A percentile compares a stretch with the other conserved stretches of the same genome.
Conservation (phyloP, 2,113 vertebrate genomes). For the Dasyurus viverrinus region DNA sequence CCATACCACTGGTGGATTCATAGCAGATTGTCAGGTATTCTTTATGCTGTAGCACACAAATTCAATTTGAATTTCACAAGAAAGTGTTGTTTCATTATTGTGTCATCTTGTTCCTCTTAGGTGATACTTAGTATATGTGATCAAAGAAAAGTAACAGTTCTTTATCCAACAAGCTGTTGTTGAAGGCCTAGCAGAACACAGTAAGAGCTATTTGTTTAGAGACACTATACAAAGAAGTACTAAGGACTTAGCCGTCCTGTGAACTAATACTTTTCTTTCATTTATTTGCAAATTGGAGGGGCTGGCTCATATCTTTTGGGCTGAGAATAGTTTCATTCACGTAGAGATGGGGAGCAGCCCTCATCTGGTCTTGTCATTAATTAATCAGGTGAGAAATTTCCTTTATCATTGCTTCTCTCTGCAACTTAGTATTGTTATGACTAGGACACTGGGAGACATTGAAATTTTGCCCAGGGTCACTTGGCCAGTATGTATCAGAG, state of each 20-base stretch:
- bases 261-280: not conserved
- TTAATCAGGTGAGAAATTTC: not conserved
- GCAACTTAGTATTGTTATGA: not conserved
- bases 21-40: not conserved
- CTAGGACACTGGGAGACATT: not conserved
- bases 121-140: not conserved
- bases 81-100: slow-evolving; percentile 7
- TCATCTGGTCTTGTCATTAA: not conserved
- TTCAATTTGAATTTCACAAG: not conserved
- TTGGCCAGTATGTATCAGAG: not conserved
- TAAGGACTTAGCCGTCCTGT: not conserved
- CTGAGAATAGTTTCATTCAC: not conserved
- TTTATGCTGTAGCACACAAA: not conserved
- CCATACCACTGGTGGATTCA: not conserved
- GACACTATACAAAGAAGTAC: not conserved
- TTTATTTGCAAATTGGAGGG: not conserved
- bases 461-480: not conserved
- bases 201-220: not conserved
- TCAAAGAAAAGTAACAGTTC: not conserved
- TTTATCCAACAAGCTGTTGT: not conserved
- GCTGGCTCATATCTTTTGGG: not conserved
- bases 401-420: not conserved
- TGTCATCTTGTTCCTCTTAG: not conserved
- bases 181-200: not conserved
- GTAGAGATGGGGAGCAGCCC: not conserved